Conservation (phyloP, 1,140 invertebrate species). For the Maconellicoccus hirsutus region DNA sequence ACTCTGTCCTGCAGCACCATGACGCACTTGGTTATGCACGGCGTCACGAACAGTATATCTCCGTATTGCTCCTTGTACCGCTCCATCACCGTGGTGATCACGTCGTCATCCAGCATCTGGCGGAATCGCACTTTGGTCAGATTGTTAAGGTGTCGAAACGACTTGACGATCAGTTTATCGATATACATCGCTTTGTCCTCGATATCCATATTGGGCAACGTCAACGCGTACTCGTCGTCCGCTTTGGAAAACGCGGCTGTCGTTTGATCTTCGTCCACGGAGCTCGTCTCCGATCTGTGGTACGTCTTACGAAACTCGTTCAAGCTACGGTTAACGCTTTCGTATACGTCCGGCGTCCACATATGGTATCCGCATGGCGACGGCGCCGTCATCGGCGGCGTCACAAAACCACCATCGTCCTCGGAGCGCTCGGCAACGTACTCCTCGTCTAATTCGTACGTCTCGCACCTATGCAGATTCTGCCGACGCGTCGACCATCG, state of each 20-base stretch:
- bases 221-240: background rate
- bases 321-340: background rate
- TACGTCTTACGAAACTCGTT: background rate
- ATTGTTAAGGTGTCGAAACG: conserved; percentile 8
- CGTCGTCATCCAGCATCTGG: background rate
- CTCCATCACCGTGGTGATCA: background rate
- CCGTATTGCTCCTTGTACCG: background rate
- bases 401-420: background rate
- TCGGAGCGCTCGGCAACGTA: background rate
- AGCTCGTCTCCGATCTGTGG: background rate
- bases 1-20: background rate
- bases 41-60: background rate
- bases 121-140: background rate
- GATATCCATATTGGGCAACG: background rate
- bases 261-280: background rate
- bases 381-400: background rate
- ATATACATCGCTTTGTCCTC: background rate
- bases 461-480: background rate
- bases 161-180: background rate
- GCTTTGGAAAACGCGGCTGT: background rate
- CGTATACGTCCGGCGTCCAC: background rate
- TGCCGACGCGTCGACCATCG: background rate
- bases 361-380: too few relatives aligned
- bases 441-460: background rate
- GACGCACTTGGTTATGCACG: background rate